Evolutionary conservation across 2,888 invertebrate genomes (phyloP).

Genomic region (Phasia obesa): DNA sequence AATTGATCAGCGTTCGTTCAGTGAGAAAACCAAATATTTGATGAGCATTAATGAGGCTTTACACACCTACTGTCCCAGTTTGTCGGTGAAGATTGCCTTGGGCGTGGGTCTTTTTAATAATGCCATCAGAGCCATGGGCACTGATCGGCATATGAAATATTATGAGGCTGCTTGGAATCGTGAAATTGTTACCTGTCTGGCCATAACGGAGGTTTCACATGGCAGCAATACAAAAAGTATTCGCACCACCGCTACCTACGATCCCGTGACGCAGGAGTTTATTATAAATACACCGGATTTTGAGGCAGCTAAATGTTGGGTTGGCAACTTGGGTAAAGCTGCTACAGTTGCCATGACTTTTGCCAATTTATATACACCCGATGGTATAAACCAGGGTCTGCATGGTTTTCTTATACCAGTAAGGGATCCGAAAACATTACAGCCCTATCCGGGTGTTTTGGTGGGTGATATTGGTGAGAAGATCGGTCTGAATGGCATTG

Average conservation of each 20-base stretch:
- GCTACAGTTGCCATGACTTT: conserved; percentile 94
- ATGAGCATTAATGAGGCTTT: conserved; percentile 91
- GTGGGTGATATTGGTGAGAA: conserved; percentile 97
- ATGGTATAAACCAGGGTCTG: conserved; percentile 91
- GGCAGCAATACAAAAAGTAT: conserved; percentile 96
- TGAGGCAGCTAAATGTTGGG: conserved; percentile 98
- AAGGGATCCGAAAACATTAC: conserved; percentile 89
- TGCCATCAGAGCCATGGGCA: conserved; percentile 88
- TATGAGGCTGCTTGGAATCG: conserved; percentile 88
- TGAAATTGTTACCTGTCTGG: conserved; percentile 91
- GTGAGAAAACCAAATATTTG: conserved; percentile 87
- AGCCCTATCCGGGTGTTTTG: conserved; percentile 91
- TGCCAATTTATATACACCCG: conserved; percentile 93
- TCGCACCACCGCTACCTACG: conserved; percentile 94
- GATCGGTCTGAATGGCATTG: conserved; percentile 94
- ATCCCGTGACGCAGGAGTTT: conserved; percentile 89
- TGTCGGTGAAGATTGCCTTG: conserved; percentile 90
- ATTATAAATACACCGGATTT: conserved; percentile 95
- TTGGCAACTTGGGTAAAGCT: conserved; percentile 94
- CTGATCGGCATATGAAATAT: conserved; percentile 88
- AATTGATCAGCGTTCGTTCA: conserved; percentile 85
- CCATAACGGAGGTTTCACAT: conserved; percentile 96
- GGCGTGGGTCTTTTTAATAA: conserved; percentile 90
- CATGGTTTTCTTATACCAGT: conserved; percentile 95
- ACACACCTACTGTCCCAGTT: conserved; percentile 87